Conservation (phyloP, 64 coral and sea anemone species). For the Exaiptasia diaphana region DNA sequence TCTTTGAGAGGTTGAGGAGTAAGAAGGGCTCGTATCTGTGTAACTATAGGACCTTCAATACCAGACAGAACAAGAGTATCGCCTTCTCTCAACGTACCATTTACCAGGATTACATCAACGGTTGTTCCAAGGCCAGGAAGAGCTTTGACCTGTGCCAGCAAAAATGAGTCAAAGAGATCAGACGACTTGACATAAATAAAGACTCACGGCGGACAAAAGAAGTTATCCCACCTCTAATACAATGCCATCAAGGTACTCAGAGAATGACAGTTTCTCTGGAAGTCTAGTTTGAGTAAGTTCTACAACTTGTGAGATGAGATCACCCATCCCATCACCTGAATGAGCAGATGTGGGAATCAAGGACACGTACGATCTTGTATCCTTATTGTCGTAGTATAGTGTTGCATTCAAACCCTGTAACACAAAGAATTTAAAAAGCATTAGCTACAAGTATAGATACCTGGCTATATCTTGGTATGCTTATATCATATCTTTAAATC, state of each 20-base stretch:
- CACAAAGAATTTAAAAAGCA: not conserved
- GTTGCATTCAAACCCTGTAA: slow-evolving; percentile 76
- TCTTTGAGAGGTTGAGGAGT: slow-evolving; percentile 97
- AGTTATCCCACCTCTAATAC: slow-evolving; percentile 64
- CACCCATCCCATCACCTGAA: slow-evolving; percentile 93
- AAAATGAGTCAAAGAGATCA: not conserved
- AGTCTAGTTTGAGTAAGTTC: slow-evolving; percentile 77
- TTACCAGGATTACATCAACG: slow-evolving; percentile 91
- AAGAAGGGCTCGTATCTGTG: slow-evolving; percentile 86
- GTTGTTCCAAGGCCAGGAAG: slow-evolving; percentile 91
- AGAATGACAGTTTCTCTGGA: slow-evolving; percentile 72
- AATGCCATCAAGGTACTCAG: slow-evolving; percentile 82
- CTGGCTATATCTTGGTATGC: too few species aligned
- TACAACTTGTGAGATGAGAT: slow-evolving; percentile 86
- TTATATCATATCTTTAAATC: too few species aligned
- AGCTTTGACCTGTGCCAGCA: slow-evolving; percentile 82
- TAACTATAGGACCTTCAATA: slow-evolving; percentile 94
- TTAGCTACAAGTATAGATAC: not conserved
- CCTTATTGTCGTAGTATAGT: slow-evolving; percentile 88
- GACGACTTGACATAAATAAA: not conserved
- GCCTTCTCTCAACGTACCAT: slow-evolving; percentile 82
- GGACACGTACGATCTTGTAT: slow-evolving; percentile 78
- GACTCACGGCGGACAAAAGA: not conserved
- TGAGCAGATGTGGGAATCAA: slow-evolving; percentile 92
- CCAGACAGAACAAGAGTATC: slow-evolving; percentile 84